Conservation (phyloP, 2,113 vertebrate species). For the Riparia riparia region DNA sequence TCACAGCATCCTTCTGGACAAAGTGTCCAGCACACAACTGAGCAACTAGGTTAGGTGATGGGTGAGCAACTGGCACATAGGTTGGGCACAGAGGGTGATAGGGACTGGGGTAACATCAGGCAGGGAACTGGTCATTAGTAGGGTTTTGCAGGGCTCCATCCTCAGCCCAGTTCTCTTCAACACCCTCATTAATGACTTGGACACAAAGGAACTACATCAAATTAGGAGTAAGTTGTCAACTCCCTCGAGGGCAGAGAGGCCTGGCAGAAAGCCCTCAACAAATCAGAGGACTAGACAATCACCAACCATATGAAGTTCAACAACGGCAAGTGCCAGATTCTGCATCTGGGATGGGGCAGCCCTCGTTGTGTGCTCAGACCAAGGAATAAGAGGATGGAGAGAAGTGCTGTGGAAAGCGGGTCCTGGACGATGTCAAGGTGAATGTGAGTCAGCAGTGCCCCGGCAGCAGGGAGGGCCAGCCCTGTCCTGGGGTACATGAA, state of each 20-base stretch:
- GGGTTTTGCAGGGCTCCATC: background rate
- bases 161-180: background rate
- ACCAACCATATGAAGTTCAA: background rate
- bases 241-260: background rate
- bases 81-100: background rate
- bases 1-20: background rate
- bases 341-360: background rate
- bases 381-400: background rate
- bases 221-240: background rate
- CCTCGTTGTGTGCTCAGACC: no score
- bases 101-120: background rate
- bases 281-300: no score
- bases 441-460: background rate
- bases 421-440: accelerated
- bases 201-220: background rate
- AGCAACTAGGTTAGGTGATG: background rate
- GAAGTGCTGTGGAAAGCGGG: background rate
- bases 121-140: background rate
- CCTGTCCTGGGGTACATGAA: accelerated
- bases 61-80: background rate
- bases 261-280: background rate
- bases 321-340: background rate
- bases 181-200: background rate
- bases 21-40: background rate
- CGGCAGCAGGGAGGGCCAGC: background rate